Base-by-base conservation (phyloP, 2,888 invertebrate genomes). In the Tanytarsus gracilentus region DNA sequence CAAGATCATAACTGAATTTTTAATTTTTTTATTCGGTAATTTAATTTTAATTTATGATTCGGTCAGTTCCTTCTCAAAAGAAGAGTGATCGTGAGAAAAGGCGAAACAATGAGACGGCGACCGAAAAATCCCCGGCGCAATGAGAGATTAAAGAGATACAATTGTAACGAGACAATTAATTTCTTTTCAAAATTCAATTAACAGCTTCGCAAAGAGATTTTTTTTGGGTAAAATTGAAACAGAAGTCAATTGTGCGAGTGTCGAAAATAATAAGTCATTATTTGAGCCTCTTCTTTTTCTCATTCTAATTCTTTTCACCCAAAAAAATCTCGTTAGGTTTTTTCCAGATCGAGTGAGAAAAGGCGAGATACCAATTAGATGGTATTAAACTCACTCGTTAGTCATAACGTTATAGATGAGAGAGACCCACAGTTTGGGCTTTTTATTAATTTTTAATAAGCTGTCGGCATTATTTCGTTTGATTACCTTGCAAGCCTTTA, bases 361-460 rank as follows among this genome's bases (percentile, higher is more conserved):
- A 44, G 21, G 23, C 18, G 18, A 56, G 56, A 56, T 36, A 56
- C 56, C 56, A 58, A 58, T 48, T 48, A 44, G 48, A 48, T 48
- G 21, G 48, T 30, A 11, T 58, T 58, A 58, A 55, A 58, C 44
- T 58, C 58, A 58, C 48, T 58, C 58, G 48, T 58, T 48, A 58
- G 55, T 55, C 55, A 55, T 18, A 55, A 48, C 48, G 49, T 27
- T 49, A 18, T 18, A 49, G 30, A 8, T 30, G 30, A 6, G 30
- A 30, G 11, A 11, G 44, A 11, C 8, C 51, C 51, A 36, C 16
- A 44, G 21, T 44, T 44, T 18, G 23, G 36, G 23, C 52, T 52
- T 39, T 53, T 53, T 53, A 53, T 53, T 58, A 58, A 58, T 58
- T 48, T 56, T 58, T 48, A 58, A 58, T 58, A 58, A 58, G 44